Evolutionary conservation across 2,797 vertebrate genomes (phyloP).

Genomic region (Pangasius mekongensis): DNA sequence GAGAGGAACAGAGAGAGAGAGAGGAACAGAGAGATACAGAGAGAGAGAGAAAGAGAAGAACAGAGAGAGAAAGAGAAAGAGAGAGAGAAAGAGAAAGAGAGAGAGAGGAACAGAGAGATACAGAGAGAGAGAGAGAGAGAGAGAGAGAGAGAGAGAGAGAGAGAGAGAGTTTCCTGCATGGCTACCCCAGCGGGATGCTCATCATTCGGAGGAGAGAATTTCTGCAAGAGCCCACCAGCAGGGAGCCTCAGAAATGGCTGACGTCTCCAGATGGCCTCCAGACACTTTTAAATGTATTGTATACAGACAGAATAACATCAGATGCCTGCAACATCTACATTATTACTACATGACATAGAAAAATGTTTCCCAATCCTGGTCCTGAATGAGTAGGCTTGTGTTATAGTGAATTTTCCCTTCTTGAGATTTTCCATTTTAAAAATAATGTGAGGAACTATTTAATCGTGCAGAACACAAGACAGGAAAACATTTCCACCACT

Average conservation of each 20-base stretch:
- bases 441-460: background rate
- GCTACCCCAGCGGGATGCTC: conserved; percentile 38
- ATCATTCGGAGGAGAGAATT: conserved; percentile 40
- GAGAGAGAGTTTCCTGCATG: conserved; percentile 22
- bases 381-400: background rate
- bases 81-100: background rate
- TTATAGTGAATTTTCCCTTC: background rate
- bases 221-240: conserved; percentile 41
- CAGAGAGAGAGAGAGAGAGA: conserved; percentile 7
- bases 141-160: background rate
- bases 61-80: too few relatives aligned
- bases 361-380: background rate
- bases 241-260: conserved; percentile 12
- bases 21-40: too few relatives aligned
- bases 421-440: background rate
- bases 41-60: too few relatives aligned
- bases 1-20: background rate
- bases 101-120: too few relatives aligned
- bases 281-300: conserved; percentile 34
- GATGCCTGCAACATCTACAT: background rate
- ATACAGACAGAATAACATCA: conserved; percentile 7
- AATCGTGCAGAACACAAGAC: background rate
- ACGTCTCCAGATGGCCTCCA: conserved; percentile 36
- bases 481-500: background rate
- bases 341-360: background rate